These are phyloP conservation scores for Chymomyza procnemis DNA, from an alignment of 2,888 invertebrate genomes.

Conservation along the genomic window DNA sequence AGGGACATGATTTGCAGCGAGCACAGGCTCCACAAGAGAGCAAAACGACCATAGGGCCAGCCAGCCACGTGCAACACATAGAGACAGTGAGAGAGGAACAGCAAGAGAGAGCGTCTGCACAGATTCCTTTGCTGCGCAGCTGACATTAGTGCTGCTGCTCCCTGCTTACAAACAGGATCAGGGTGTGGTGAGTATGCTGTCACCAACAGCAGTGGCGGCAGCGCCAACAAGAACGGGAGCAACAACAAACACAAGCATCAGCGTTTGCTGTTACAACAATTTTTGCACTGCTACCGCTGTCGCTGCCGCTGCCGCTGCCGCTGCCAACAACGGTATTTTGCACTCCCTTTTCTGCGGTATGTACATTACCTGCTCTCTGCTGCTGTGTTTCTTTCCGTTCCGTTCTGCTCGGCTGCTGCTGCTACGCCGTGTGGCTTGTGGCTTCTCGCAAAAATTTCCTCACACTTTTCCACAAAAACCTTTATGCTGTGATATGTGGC, in stretches of 20 bases:
- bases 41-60: constrained; percentile 1
- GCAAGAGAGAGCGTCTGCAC: background rate
- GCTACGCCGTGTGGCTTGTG: constrained; percentile 24
- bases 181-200: constrained; percentile 75
- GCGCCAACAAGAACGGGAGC: background rate
- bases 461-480: constrained; percentile 7
- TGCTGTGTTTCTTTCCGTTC: background rate
- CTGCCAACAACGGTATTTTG: background rate
- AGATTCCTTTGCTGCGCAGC: constrained; percentile 38
- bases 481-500: constrained; percentile 62
- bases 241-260: background rate
- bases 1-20: constrained; percentile 11
- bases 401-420: constrained; percentile 16
- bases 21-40: constrained; percentile 46
- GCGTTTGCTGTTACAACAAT: constrained; percentile 44
- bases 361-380: constrained; percentile 3
- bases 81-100: background rate
- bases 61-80: constrained; percentile 5
- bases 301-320: background rate
- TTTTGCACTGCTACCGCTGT: constrained; percentile 30
- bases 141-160: constrained; percentile 22
- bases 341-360: background rate
- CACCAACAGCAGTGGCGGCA: constrained; percentile 17
- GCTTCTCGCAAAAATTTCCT: constrained; percentile 37
- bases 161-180: constrained; percentile 64